Conservation (phyloP, 2,113 vertebrate genomes). For the Nestor notabilis region DNA sequence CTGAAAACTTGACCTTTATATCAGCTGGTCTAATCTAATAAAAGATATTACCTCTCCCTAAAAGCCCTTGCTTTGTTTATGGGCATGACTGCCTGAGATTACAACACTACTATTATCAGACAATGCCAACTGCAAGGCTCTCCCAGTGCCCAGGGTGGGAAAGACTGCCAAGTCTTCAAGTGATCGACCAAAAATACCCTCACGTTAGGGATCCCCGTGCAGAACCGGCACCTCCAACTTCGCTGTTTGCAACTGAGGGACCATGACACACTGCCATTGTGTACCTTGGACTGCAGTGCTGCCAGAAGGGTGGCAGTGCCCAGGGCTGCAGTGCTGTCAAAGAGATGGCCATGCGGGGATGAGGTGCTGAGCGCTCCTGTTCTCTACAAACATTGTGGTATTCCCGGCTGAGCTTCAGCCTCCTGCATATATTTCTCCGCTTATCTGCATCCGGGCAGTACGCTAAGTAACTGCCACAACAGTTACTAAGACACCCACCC, state of each 20-base stretch:
- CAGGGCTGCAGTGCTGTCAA: not conserved
- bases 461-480: accelerated
- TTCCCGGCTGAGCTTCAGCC: accelerated
- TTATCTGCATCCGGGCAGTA: accelerated
- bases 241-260: accelerated
- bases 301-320: not conserved
- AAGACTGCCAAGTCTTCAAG: not conserved
- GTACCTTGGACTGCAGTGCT: not conserved
- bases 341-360: not conserved
- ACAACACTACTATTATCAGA: not conserved
- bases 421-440: accelerated
- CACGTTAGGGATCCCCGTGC: not conserved
- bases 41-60: slow-evolving; percentile 44
- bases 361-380: not conserved
- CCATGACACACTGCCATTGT: accelerated
- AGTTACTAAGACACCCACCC: not conserved
- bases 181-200: not conserved
- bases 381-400: accelerated
- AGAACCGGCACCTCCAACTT: accelerated
- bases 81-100: not conserved
- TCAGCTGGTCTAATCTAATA: slow-evolving; percentile 46
- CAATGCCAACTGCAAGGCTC: slow-evolving; percentile 20
- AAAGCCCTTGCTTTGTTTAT: slow-evolving; percentile 50
- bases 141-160: not conserved
- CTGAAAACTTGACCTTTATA: slow-evolving; percentile 53